Conservation (phyloP, 2,888 invertebrate species). For the Slavum lentiscoides region DNA sequence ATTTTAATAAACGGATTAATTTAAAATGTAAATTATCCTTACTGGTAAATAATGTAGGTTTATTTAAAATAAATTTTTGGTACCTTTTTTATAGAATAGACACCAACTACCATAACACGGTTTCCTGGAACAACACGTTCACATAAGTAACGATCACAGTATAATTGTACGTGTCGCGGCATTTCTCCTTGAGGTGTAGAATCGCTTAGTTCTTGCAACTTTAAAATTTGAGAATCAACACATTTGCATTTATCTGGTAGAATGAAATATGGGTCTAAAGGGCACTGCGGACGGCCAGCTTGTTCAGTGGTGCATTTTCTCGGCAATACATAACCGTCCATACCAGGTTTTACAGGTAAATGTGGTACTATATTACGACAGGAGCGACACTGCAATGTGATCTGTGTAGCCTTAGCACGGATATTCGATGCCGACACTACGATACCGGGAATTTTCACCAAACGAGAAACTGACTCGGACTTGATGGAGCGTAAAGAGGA, state of each 20-base stretch:
- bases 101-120: slow-evolving; percentile 87
- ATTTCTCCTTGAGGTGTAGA: slow-evolving; percentile 95
- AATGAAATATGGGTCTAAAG: slow-evolving; percentile 96
- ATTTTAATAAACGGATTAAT: slow-evolving; percentile 1
- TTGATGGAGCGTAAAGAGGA: slow-evolving; percentile 82
- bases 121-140: slow-evolving; percentile 97
- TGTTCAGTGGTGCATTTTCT: slow-evolving; percentile 93
- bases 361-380: slow-evolving; percentile 89
- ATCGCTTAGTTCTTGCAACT: slow-evolving; percentile 94
- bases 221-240: slow-evolving; percentile 97
- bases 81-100: slow-evolving; percentile 93
- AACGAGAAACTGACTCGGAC: slow-evolving; percentile 87
- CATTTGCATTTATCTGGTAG: slow-evolving; percentile 97
- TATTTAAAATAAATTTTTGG: slow-evolving; percentile 62
- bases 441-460: slow-evolving; percentile 95
- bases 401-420: slow-evolving; percentile 91
- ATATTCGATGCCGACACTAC: slow-evolving; percentile 92
- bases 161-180: slow-evolving; percentile 92
- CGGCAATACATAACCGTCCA: slow-evolving; percentile 94
- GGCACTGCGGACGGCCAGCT: slow-evolving; percentile 89
- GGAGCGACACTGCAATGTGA: slow-evolving; percentile 93
- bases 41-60: background rate
- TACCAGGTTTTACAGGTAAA: slow-evolving; percentile 86
- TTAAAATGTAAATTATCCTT: background rate
- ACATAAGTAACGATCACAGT: slow-evolving; percentile 90